Conservation (phyloP, 2,888 invertebrate species). For the Nyleta sp. region DNA sequence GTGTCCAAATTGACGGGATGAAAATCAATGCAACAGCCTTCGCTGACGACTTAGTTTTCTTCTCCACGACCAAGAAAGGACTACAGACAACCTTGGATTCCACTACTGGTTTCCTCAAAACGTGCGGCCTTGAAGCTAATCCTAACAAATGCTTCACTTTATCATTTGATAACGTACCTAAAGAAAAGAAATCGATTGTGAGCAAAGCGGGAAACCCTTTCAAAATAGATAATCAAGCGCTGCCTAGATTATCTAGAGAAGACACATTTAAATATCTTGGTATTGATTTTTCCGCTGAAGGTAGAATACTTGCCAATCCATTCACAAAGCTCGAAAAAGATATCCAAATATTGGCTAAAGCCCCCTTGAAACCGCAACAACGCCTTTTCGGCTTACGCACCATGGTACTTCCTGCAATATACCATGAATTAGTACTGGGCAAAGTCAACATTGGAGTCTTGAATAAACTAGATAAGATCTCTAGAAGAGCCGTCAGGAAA, state of each 20-base stretch:
- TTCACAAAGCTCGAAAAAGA: background rate
- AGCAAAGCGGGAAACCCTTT: background rate
- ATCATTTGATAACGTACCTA: slow-evolving; percentile 16
- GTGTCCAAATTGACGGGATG: background rate
- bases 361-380: slow-evolving; percentile 60
- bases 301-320: background rate
- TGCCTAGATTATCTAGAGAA: slow-evolving; percentile 13
- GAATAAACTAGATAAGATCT: slow-evolving; percentile 3
- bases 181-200: slow-evolving; percentile 53
- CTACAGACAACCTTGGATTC: background rate
- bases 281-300: background rate
- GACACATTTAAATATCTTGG: slow-evolving; percentile 42
- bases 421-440: slow-evolving; percentile 6
- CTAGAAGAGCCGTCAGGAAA: slow-evolving; percentile 65
- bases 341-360: background rate
- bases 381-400: slow-evolving; percentile 43
- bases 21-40: slow-evolving; percentile 31
- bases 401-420: background rate
- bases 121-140: background rate
- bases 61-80: slow-evolving; percentile 26
- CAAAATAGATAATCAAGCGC: background rate
- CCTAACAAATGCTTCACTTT: slow-evolving; percentile 66
- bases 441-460: slow-evolving; percentile 3
- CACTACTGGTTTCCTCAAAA: background rate
- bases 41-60: slow-evolving; percentile 54